Base-by-base conservation (phyloP, 2,888 invertebrate species). In the Phengaris arion region DNA sequence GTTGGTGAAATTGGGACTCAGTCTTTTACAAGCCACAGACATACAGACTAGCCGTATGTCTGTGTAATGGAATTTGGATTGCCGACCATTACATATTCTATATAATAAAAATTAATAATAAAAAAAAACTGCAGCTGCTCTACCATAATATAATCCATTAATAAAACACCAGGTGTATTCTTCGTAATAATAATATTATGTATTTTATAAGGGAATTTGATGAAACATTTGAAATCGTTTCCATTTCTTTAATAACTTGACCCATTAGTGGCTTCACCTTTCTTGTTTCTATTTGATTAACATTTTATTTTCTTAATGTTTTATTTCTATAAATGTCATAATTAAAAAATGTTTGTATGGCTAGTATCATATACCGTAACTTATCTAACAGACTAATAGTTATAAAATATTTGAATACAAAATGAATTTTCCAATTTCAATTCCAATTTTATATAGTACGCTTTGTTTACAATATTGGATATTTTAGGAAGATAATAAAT, bases 161-260 rank as follows among this genome's bases (percentile, higher is more conserved):
- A 64, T 64, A 45, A 64, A 64, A 64, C 64, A 69, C n/a, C 46
- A 69, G 48, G 48, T 69, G 48, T 48, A 15, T 68, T 48, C 69
- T 15, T 51, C 15, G 10, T 12, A 1, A 70, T 35, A 35, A 35
- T 35, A 35, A 3, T 35, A 35, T 35, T 35, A 35, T 35, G 70
- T 70, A 70, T 48, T 69, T 48, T 46, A 48, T 51, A 13, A 70
- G 70, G 51, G 51, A 70, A 70, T 10, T 70, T 51, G 9, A 70
- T 70, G 51, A 12, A 59, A 59, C 51, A 70, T 48, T 70, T 70
- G n/a, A 51, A 70, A 70, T 48, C 15, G 10, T 70, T 15, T 48
- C 51, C 22, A 70, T 70, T 70, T 70, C n/a, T 70, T 70, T 70
- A 70, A 70, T 70, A 10, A 22, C 51, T 51, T 15, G 10, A 1